A percentile compares a stretch with the other conserved stretches of the same genome.
phyloP scores from a whole-genome alignment of 2,888 invertebrate genomes.

The Spilarctia lutea region DNA sequence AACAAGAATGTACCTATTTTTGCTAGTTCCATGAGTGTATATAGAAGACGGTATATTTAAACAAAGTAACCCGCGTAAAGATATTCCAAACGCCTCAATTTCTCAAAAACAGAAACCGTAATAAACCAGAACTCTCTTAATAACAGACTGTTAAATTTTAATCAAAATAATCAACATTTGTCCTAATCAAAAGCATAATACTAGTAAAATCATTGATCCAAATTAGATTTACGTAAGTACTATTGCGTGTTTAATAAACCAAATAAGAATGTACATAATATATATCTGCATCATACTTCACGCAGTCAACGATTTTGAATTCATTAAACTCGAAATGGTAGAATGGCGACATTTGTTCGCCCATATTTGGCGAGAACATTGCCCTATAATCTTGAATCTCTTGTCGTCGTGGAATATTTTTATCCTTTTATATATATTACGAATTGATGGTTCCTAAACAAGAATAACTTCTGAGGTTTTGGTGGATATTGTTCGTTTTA shows the following conservation, averaged over 20 bases:
- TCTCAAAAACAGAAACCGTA: too few species aligned
- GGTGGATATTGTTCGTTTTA: slow-evolving; percentile 8
- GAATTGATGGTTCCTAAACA: slow-evolving; percentile 35
- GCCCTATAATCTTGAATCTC: slow-evolving; percentile 64
- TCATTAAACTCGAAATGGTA: slow-evolving; percentile 61
- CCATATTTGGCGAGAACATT: slow-evolving; percentile 65
- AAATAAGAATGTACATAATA: slow-evolving; percentile 46
- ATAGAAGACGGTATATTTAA: background rate
- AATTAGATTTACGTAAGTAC: slow-evolving; percentile 49
- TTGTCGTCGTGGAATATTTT: slow-evolving; percentile 47
- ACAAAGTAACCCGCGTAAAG: too few species aligned
- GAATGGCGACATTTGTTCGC: slow-evolving; percentile 55
- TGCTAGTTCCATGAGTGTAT: slow-evolving; percentile 52
- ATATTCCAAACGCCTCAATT: too few species aligned
- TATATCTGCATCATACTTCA: slow-evolving; percentile 51
- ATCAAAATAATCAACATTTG: background rate
- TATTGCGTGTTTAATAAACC: slow-evolving; percentile 47
- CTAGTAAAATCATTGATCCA: slow-evolving; percentile 41
- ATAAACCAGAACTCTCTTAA: background rate
- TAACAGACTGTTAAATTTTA: background rate
- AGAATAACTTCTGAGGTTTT: slow-evolving; percentile 31
- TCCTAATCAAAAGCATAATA: background rate
- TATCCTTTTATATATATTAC: slow-evolving; percentile 40
- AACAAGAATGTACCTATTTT: slow-evolving; percentile 33
- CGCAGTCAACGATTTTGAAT: slow-evolving; percentile 60